These are phyloP conservation scores for Phocoena sinus DNA, from an alignment of 2,113 vertebrate genomes.

Conservation along the genomic window DNA sequence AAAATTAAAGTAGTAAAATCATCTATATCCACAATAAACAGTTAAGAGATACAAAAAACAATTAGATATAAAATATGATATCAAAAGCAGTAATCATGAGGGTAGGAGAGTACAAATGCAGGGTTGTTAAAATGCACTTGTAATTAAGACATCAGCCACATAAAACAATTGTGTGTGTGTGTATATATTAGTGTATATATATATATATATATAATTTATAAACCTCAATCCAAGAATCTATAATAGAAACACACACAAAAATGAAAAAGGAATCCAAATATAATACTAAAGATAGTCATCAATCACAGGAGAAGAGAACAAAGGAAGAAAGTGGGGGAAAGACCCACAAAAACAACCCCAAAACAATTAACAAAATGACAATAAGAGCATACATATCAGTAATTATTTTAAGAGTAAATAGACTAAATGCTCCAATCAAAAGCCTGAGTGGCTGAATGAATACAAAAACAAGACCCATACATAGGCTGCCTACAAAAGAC, in stretches of 20 bases:
- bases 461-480: background rate
- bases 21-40: background rate
- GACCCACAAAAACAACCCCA: background rate
- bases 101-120: background rate
- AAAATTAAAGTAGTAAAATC: background rate
- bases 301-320: background rate
- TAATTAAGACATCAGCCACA: background rate
- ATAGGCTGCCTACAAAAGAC: background rate
- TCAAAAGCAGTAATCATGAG: background rate
- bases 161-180: background rate
- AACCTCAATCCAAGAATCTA: background rate
- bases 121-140: background rate
- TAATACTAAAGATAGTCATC: background rate
- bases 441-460: background rate
- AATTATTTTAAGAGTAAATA: background rate
- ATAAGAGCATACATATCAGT: background rate
- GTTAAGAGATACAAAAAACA: background rate
- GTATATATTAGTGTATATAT: too few relatives aligned
- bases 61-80: background rate
- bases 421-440: background rate
- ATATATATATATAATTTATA: background rate
- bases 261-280: background rate
- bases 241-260: background rate
- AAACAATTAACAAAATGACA: background rate
- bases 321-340: background rate